These are phyloP conservation scores for Apotomis capreana DNA, from an alignment of 2,888 invertebrate species.

Conservation along the genomic window DNA sequence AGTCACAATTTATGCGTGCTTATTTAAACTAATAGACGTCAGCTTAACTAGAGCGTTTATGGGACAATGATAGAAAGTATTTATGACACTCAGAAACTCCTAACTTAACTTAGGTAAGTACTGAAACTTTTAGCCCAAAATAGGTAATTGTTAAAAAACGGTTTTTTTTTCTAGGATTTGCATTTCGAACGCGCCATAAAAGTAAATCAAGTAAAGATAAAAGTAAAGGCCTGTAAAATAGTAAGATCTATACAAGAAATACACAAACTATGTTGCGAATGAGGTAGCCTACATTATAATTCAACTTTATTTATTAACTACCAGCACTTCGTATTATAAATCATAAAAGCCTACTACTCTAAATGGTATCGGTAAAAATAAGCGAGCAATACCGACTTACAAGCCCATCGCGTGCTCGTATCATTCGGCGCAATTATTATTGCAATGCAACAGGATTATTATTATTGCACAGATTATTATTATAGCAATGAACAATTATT, in stretches of 20 bases:
- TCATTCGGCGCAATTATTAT: constrained; percentile 77
- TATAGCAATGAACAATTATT: constrained; percentile 73
- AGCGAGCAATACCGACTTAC: constrained; percentile 54
- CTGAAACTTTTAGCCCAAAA: no score
- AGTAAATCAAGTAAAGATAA: neutral
- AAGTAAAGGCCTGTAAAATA: neutral
- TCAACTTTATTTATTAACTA: constrained; percentile 41
- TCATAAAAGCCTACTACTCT: constrained; percentile 61
- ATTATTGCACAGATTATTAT: constrained; percentile 56
- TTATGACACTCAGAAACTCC: no score
- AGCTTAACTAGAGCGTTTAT: no score
- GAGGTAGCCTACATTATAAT: constrained; percentile 22
- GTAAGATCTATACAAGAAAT: neutral
- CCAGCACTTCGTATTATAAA: constrained; percentile 52
- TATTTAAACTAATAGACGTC: no score
- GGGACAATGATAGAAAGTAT: no score
- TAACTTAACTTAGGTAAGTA: no score
- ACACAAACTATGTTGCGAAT: constrained; percentile 6
- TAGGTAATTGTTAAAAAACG: no score
- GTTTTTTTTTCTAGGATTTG: no score
- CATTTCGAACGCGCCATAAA: no score
- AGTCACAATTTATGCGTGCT: no score
- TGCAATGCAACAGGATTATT: constrained; percentile 61
- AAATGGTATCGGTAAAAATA: constrained; percentile 56
- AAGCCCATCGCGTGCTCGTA: constrained; percentile 73